These are phyloP conservation scores for Sanderia malayensis DNA, from an alignment of 30 jellyfish, hydroid and myxozoan species.

Conservation along the genomic window DNA sequence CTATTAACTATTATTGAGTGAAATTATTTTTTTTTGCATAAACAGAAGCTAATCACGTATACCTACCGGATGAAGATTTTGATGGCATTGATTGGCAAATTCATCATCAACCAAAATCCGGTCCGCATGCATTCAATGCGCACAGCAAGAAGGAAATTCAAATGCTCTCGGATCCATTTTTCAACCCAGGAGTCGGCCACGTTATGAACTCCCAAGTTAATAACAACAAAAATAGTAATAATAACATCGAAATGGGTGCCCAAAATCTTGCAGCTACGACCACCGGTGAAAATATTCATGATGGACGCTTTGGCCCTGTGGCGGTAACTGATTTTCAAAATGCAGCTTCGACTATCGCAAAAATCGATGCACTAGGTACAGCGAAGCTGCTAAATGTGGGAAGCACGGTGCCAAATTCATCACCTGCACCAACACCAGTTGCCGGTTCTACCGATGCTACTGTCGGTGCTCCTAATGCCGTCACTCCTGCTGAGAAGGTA, in stretches of 20 bases:
- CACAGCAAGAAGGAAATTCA: conserved; percentile 48
- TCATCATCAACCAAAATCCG: conserved; percentile 40
- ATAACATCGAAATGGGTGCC: not conserved
- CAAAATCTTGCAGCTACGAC: not conserved
- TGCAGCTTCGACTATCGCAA: conserved; percentile 22
- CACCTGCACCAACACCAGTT: conserved; percentile 3
- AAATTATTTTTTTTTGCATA: not conserved
- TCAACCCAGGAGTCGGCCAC: conserved; percentile 54
- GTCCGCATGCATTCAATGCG: conserved; percentile 37
- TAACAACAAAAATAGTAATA: not conserved
- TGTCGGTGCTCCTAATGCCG: not conserved
- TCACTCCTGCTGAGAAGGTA: too few relatives aligned
- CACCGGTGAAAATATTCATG: not conserved
- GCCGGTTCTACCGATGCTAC: not conserved
- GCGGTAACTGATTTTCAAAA: conserved; percentile 32
- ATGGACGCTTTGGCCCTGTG: not conserved
- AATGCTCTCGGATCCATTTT: conserved; percentile 49
- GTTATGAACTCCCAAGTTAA: not conserved
- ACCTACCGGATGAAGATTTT: conserved; percentile 50
- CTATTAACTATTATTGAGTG: too few relatives aligned
- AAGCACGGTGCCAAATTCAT: too few relatives aligned
- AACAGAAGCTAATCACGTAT: conserved; percentile 36
- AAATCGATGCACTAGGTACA: conserved; percentile 33
- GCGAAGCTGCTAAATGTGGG: conserved; percentile 16
- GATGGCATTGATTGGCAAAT: conserved; percentile 62